Conservation (phyloP, 1,140 invertebrate genomes). For the Hestina assimilis region DNA sequence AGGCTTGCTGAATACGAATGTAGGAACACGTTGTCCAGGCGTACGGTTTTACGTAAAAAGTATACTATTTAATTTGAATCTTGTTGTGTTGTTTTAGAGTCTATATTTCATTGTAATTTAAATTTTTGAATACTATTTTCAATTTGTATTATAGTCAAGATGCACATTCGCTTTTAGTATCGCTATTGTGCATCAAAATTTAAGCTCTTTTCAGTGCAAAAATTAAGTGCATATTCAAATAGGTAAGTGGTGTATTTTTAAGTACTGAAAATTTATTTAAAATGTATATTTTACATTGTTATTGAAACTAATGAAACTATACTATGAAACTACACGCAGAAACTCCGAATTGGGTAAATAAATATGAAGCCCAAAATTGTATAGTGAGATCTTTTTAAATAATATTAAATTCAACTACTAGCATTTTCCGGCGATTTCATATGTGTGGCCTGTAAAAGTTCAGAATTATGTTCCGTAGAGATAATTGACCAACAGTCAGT, state of each 20-base stretch:
- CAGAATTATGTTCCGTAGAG: too few relatives aligned
- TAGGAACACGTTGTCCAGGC: conserved; percentile 17
- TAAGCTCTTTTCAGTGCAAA: conserved; percentile 1
- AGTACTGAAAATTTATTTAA: background rate
- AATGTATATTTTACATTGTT: background rate
- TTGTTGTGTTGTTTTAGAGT: conserved; percentile 3
- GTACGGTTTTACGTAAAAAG: conserved; percentile 14
- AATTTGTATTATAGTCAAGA: conserved; percentile 22
- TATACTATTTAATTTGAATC: conserved; percentile 1
- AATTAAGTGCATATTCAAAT: background rate
- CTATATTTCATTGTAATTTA: background rate
- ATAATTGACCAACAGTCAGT: too few relatives aligned
- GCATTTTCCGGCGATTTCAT: too few relatives aligned
- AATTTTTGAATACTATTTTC: conserved; percentile 13
- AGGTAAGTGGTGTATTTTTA: background rate
- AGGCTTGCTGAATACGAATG: conserved; percentile 31
- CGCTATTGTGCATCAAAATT: conserved; percentile 12
- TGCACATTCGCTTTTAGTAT: conserved; percentile 21
- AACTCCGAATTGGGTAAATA: too few relatives aligned
- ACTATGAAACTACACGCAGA: too few relatives aligned
- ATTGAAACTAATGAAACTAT: background rate
- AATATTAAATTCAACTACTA: too few relatives aligned
- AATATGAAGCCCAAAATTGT: too few relatives aligned
- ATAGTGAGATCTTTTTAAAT: too few relatives aligned
- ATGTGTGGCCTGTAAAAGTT: too few relatives aligned